Conservation (phyloP, 2,797 vertebrate genomes). For the Gila robusta region DNA sequence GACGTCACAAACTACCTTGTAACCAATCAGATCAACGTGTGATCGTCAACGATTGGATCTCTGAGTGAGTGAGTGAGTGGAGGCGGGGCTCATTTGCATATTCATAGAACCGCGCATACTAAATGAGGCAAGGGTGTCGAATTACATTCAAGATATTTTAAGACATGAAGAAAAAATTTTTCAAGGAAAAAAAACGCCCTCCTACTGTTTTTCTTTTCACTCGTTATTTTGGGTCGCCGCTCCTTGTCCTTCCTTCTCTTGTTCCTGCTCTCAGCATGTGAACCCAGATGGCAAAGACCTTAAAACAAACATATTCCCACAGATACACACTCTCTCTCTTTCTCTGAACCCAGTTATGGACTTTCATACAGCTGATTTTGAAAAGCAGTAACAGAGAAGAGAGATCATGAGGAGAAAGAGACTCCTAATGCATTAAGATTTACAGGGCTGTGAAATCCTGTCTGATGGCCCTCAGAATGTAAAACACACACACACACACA, state of each 20-base stretch:
- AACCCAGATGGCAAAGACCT: slow-evolving; percentile 46
- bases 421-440: slow-evolving; percentile 8
- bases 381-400: not conserved
- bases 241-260: slow-evolving; percentile 47
- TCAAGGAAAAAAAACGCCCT: not conserved
- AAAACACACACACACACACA: slow-evolving; percentile 19
- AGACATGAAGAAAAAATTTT: no score
- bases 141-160: no score
- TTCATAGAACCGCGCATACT: no score
- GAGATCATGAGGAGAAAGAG: slow-evolving; percentile 13
- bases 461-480: slow-evolving; percentile 45
- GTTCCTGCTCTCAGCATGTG: slow-evolving; percentile 41
- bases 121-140: no score
- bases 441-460: slow-evolving; percentile 27
- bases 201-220: slow-evolving; percentile 47
- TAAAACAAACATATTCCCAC: slow-evolving; percentile 46
- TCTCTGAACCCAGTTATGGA: slow-evolving; percentile 67
- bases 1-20: no score
- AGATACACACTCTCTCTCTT: slow-evolving; percentile 26
- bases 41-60: no score
- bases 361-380: slow-evolving; percentile 88
- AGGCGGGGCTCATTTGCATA: no score
- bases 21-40: no score
- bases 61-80: no score
- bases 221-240: slow-evolving; percentile 38